Evolutionary conservation across 1,140 invertebrate species (phyloP).

Genomic region (Acromyrmex echinatior): DNA sequence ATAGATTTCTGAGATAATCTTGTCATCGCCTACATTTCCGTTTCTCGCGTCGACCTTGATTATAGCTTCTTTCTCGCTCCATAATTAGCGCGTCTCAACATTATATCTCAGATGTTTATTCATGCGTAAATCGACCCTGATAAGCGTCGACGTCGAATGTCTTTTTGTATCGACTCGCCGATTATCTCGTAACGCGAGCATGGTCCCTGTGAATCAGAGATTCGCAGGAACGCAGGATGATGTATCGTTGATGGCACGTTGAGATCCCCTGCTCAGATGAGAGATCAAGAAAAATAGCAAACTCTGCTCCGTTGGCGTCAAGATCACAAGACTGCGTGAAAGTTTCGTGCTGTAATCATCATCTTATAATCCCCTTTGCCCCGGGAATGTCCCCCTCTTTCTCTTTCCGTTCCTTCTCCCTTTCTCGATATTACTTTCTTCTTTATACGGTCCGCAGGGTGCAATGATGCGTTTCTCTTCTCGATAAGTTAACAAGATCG

Average conservation of each 20-base stretch:
- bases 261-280: background rate
- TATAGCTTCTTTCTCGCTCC: background rate
- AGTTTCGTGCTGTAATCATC: constrained; percentile 40
- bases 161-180: background rate
- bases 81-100: constrained; percentile 10
- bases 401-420: background rate
- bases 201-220: background rate
- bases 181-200: constrained; percentile 19
- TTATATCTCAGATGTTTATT: constrained; percentile 11
- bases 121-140: constrained; percentile 33
- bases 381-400: background rate
- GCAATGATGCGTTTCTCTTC: constrained; percentile 42
- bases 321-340: constrained; percentile 65
- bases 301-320: constrained; percentile 12
- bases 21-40: background rate
- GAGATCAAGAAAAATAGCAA: constrained; percentile 38
- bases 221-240: background rate
- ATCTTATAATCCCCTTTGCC: constrained; percentile 19
- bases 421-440: constrained; percentile 40
- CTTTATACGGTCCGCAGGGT: constrained; percentile 30
- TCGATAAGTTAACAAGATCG: background rate
- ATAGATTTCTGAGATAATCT: background rate
- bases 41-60: background rate
- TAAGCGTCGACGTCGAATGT: background rate
- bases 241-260: background rate